Conservation (phyloP, 1,140 invertebrate genomes). For the Polypedilum pembai region DNA sequence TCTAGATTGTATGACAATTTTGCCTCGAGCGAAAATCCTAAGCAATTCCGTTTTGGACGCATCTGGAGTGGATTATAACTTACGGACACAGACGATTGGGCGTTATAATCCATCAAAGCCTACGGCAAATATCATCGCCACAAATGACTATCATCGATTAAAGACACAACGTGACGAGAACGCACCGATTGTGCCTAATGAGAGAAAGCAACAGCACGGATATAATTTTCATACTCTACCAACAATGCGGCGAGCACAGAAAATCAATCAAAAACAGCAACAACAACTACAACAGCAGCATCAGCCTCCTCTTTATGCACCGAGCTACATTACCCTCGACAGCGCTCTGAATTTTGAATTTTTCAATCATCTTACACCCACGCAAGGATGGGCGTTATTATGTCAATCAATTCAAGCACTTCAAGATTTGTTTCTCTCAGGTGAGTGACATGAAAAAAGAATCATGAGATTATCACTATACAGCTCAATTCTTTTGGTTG, state of each 20-base stretch:
- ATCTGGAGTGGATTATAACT: slow-evolving; percentile 12
- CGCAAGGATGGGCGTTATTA: slow-evolving; percentile 53
- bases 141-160: neutral
- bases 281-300: neutral
- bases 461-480: too few relatives aligned
- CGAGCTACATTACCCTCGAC: slow-evolving; percentile 32
- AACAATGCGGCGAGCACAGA: neutral
- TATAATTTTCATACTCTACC: neutral
- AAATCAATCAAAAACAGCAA: neutral
- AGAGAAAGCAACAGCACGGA: neutral
- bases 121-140: neutral
- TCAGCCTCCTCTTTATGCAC: neutral
- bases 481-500: too few relatives aligned
- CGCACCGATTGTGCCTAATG: neutral
- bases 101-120: neutral
- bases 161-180: neutral
- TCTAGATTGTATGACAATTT: neutral
- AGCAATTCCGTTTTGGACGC: neutral
- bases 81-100: slow-evolving; percentile 5
- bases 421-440: slow-evolving; percentile 54
- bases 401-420: slow-evolving; percentile 56
- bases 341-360: slow-evolving; percentile 48
- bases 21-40: slow-evolving; percentile 8
- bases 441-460: slow-evolving; percentile 35
- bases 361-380: slow-evolving; percentile 46